Conservation (phyloP, 2,797 vertebrate species). For the Setipinna tenuifilis region DNA sequence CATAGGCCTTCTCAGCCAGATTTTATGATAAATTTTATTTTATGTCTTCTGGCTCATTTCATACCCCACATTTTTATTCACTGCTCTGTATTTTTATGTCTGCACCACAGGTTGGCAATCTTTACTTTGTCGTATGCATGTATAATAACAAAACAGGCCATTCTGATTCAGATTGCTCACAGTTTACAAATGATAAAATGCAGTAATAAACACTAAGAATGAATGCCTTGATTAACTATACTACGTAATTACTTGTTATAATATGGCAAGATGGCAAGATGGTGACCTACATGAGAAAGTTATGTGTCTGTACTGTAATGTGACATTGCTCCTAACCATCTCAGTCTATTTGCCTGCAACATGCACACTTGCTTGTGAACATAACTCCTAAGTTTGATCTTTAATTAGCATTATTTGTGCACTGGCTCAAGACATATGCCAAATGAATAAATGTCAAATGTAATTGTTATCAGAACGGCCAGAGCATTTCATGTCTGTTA, state of each 20-base stretch:
- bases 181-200: background rate
- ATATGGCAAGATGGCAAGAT: background rate
- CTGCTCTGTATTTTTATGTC: too few relatives aligned
- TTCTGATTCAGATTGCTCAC: too few relatives aligned
- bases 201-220: background rate
- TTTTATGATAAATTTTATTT: too few relatives aligned
- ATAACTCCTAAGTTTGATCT: background rate
- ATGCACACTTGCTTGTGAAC: background rate
- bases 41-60: too few relatives aligned
- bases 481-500: background rate
- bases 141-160: too few relatives aligned
- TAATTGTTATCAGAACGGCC: background rate
- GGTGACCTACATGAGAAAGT: background rate
- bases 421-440: background rate
- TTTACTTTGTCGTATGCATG: too few relatives aligned
- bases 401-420: background rate
- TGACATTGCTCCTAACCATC: background rate
- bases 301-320: background rate
- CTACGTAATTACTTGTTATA: background rate
- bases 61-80: too few relatives aligned
- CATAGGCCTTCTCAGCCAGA: background rate
- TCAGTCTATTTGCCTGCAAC: background rate
- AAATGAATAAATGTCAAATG: background rate
- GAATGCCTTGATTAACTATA: background rate
- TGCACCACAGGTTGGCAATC: too few relatives aligned